A percentile compares a stretch with the other conserved stretches of the same genome.
Conservation (phyloP, 1,140 invertebrate genomes). For the Caenorhabditis tropicalis region DNA sequence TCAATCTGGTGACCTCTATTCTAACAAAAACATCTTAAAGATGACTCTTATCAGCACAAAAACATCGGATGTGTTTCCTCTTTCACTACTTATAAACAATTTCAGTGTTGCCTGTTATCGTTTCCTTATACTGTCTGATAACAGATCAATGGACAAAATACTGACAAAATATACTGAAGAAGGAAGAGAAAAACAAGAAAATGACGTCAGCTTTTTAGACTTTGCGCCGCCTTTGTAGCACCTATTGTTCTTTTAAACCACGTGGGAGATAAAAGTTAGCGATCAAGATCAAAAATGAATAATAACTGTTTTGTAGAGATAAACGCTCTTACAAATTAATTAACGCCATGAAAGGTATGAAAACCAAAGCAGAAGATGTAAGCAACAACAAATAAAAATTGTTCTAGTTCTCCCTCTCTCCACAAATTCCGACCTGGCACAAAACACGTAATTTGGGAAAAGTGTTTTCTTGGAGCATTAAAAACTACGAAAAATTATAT, state of each 20-base stretch:
- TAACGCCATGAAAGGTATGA: too few relatives aligned
- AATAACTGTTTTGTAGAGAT: neutral
- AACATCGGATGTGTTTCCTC: neutral
- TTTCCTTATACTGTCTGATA: conserved; percentile 5
- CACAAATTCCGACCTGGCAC: too few relatives aligned
- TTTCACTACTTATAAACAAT: conserved; percentile 4
- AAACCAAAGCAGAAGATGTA: neutral
- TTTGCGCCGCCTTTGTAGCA: neutral
- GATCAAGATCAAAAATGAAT: neutral
- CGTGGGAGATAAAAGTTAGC: neutral
- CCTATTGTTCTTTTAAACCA: neutral
- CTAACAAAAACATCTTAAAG: neutral
- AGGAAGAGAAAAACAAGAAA: conserved; percentile 24
- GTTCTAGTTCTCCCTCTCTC: too few relatives aligned
- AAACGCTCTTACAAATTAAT: neutral
- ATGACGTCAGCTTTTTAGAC: conserved; percentile 18
- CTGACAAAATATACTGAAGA: neutral
- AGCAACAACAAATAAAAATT: neutral
- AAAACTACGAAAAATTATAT: too few relatives aligned
- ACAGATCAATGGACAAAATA: conserved; percentile 22
- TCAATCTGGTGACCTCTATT: neutral
- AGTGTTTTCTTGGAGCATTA: too few relatives aligned
- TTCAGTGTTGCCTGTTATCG: neutral
- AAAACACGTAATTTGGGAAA: too few relatives aligned
- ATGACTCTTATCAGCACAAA: neutral